Evolutionary conservation across 2,797 vertebrate species (phyloP), one percentile per base, ranked within the genome.

Genomic region (Botia kubotai): DNA sequence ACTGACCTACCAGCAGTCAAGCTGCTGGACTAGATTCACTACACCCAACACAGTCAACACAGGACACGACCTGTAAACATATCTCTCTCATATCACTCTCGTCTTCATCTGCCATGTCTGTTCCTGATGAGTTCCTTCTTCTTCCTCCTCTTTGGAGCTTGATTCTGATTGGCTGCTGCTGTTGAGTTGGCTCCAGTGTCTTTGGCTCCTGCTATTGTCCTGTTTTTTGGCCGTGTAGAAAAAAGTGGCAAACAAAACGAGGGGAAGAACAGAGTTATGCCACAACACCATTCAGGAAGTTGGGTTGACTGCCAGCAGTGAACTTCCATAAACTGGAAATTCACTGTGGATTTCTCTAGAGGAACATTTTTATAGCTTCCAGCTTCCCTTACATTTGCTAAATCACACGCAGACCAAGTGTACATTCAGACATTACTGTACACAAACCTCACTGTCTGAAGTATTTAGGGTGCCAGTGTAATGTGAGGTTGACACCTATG

Each of bases 61-160:
- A 33, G 33, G 33, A 2, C 33, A 33, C 33, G 3, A 33, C 33
- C 33, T 33, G 29, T 36, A 2, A 6, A 17, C 62, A 63, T 17
- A 36, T 36, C 26, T 46, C 23, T 26, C 23, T 26, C 23, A 26
- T 26, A 26, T 50, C n/a, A 12, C 26, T 52, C 48, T 80, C 19
- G 43, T 6, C 11, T 75, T 77, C 50, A 78, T 10, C 3, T 1
- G 6, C 72, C 33, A 21, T 39, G 36, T 68, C 29, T 36, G 13
- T 46, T 63, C 55, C 21, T 67, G 29, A 1, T 19, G 4, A 6
- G 16, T 2, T 2, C 16, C n/a, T 78, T 82, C 13, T 60, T 62
- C 17, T 63, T 74, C 43, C 75, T 82, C 13, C 53, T 62, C 17
- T 63, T 74, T 33, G 39, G 48, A 39, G 79, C 23, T 60, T 43